Percentiles rank a stretch among this genome's conserved stretches.
phyloP scores from a whole-genome alignment of 2,888 invertebrate species.

The Spatulosminthurus flaviceps region DNA sequence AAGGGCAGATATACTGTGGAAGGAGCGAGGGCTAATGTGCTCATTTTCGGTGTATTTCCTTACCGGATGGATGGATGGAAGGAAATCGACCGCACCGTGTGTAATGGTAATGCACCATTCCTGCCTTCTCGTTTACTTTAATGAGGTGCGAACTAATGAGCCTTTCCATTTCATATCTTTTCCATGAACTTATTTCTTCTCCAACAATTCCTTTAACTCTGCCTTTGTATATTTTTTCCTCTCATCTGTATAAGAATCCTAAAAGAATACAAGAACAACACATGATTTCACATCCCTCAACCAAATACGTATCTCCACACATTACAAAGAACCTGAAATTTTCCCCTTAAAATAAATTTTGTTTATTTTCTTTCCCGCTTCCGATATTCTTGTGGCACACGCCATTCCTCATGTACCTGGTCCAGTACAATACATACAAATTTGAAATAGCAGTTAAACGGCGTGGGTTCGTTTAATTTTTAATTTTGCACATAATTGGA shows the following conservation, averaged over 20 bases:
- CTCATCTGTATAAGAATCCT: background rate
- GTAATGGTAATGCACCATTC: slow-evolving; percentile 43
- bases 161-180: slow-evolving; percentile 33
- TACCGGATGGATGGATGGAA: slow-evolving; percentile 43
- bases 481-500: slow-evolving; percentile 14
- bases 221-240: slow-evolving; percentile 14
- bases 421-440: background rate
- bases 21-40: background rate
- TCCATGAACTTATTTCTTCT: slow-evolving; percentile 15
- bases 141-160: slow-evolving; percentile 59
- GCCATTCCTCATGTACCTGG: background rate
- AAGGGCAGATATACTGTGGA: slow-evolving; percentile 12
- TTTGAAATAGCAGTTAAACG: background rate
- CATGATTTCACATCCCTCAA: background rate
- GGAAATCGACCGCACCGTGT: slow-evolving; percentile 44
- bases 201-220: background rate
- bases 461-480: background rate
- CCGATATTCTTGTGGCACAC: background rate
- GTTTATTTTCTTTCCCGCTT: background rate
- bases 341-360: background rate
- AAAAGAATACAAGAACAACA: background rate
- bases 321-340: background rate
- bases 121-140: slow-evolving; percentile 51
- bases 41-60: slow-evolving; percentile 18
- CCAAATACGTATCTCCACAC: background rate